Base-by-base conservation (phyloP, 2,888 invertebrate genomes). In the Falcaria lacertinaria region DNA sequence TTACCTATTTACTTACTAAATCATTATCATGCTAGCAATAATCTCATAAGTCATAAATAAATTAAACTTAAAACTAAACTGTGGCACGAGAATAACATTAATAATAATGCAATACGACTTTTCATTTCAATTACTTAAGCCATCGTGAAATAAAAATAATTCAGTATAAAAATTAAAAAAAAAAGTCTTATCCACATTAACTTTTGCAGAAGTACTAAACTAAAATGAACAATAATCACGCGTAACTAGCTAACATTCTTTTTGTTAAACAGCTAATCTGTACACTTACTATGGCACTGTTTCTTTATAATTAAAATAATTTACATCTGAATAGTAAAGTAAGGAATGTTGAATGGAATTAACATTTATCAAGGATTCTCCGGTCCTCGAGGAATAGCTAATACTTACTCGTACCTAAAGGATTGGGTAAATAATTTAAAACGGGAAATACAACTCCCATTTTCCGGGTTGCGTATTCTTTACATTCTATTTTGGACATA, bases 271-370 rank as follows among this genome's bases (percentile, higher is more conserved):
- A 32, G 36, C 42, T 61, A 60, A 57, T 44, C 60, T 68, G 60
- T 64, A 70, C 60, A 69, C 59, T 52, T 64, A 70, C 65, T 75
- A 75, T 75, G 75, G 75, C 75, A 75, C 75, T 66, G 64, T 60
- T 52, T 51, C 45, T 62, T 54, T 64, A 61, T 52, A 62, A 37
- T 37, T 37, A 25, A 37, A 52, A 58, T 57, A 57, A 55, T 49
- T n/a, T 44, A 57, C 50, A 53, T 53, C 56, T 54, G 14, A 35
- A 16, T 35, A 42, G 41, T 37, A 15, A 34, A 39, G 35, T 45
- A 17, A 44, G 45, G 44, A 44, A 52, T 48, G 44, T 47, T 36
- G 39, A 57, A 48, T 60, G 45, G 49, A 59, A 56, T 50, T 33
- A 50, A 47, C 28, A 41, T 22, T 37, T 37, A 42, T 28, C 28